Percentiles rank a stretch among this genome's conserved stretches.
These are phyloP conservation scores for Melanotaenia boesemani DNA, from an alignment of 2,797 vertebrate genomes.

Conservation along the genomic window DNA sequence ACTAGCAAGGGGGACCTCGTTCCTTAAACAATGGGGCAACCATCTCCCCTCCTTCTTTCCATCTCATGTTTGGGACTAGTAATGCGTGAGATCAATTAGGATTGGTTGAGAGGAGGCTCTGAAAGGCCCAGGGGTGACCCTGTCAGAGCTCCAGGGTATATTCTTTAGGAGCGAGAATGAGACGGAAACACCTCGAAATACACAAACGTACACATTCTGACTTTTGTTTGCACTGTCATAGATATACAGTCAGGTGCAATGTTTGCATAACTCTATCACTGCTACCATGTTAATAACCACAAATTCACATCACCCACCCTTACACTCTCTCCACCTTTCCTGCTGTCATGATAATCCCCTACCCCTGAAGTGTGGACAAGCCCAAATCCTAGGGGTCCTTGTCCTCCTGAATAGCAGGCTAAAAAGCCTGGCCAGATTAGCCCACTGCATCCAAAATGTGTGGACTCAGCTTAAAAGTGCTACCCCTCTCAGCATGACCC, in stretches of 20 bases:
- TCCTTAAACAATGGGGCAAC: slow-evolving; percentile 76
- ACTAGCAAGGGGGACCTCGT: slow-evolving; percentile 63
- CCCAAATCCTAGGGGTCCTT: slow-evolving; percentile 79
- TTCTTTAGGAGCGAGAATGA: slow-evolving; percentile 57
- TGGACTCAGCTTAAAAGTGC: slow-evolving; percentile 80
- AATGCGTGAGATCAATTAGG: slow-evolving; percentile 91
- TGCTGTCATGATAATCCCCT: slow-evolving; percentile 75
- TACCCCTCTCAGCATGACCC: slow-evolving; percentile 69
- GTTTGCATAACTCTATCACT: slow-evolving; percentile 34
- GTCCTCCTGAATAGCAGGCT: slow-evolving; percentile 79
- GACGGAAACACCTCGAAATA: slow-evolving; percentile 58
- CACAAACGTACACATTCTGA: slow-evolving; percentile 52
- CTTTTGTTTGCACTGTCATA: slow-evolving; percentile 34
- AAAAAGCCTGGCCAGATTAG: slow-evolving; percentile 81
- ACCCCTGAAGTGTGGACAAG: slow-evolving; percentile 84
- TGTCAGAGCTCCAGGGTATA: slow-evolving; percentile 77
- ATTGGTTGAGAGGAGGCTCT: slow-evolving; percentile 89
- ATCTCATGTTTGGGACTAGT: slow-evolving; percentile 88
- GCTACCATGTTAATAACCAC: slow-evolving; percentile 61
- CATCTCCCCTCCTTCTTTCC: slow-evolving; percentile 75
- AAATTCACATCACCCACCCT: slow-evolving; percentile 49
- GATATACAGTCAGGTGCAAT: slow-evolving; percentile 39
- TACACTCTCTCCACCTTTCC: slow-evolving; percentile 66
- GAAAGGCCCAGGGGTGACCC: slow-evolving; percentile 89
- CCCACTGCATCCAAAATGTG: slow-evolving; percentile 77